Conservation (phyloP, 2,113 vertebrate genomes). For the Edolisoma coerulescens region DNA sequence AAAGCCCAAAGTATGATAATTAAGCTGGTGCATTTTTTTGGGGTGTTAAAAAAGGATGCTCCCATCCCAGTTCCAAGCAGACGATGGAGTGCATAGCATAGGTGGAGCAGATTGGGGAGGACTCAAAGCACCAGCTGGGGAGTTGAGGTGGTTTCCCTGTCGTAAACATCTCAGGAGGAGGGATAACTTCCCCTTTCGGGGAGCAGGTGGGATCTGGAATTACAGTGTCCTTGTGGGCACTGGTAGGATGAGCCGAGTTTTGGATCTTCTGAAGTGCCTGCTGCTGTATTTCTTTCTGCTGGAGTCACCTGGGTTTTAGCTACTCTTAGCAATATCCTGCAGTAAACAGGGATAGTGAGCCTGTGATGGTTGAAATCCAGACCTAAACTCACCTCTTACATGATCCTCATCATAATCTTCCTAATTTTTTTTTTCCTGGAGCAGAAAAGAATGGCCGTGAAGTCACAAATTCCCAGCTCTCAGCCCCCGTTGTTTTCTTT, state of each 20-base stretch:
- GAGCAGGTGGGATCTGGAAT: background rate
- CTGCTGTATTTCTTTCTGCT: background rate
- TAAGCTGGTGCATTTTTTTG: background rate
- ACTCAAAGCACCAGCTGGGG: background rate
- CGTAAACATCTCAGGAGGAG: background rate
- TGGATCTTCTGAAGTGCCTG: background rate
- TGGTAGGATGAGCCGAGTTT: background rate
- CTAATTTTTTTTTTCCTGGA: background rate
- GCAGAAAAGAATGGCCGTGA: background rate
- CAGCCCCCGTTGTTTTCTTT: background rate
- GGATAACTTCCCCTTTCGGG: background rate
- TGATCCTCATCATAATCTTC: background rate
- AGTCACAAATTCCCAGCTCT: background rate
- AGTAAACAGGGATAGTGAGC: background rate
- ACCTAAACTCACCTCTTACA: background rate
- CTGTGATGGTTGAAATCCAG: background rate
- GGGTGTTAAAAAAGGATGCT: background rate
- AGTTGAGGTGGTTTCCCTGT: background rate
- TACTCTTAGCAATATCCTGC: background rate
- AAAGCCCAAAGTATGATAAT: background rate
- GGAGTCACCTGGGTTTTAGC: background rate
- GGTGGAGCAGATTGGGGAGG: background rate
- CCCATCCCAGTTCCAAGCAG: background rate
- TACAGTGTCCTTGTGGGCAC: background rate
- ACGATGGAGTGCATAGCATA: background rate